Percentiles rank a stretch among this genome's conserved stretches.
Conservation (phyloP, 2,888 invertebrate genomes). For the Andrena haemorrhoa region DNA sequence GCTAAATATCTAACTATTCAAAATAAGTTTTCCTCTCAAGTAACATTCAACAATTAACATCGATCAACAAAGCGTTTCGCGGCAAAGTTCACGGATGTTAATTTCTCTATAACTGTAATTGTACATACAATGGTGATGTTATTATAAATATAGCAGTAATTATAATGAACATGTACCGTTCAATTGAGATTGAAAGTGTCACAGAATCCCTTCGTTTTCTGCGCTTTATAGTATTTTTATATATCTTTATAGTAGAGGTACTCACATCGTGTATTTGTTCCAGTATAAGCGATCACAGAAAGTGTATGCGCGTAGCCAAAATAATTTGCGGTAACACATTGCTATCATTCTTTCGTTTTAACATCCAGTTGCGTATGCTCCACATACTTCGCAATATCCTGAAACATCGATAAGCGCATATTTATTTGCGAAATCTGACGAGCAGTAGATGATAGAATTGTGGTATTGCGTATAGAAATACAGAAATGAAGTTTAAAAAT, state of each 20-base stretch:
- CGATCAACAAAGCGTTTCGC: slow-evolving; percentile 50
- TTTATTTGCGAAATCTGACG: neutral
- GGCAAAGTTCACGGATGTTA: slow-evolving; percentile 45
- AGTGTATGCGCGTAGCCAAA: slow-evolving; percentile 40
- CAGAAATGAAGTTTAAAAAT: neutral
- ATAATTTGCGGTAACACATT: slow-evolving; percentile 45
- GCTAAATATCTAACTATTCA: slow-evolving; percentile 75
- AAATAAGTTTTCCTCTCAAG: slow-evolving; percentile 51
- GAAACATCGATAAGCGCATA: slow-evolving; percentile 12
- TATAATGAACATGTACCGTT: slow-evolving; percentile 37
- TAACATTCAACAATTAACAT: slow-evolving; percentile 67
- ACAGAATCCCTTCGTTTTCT: slow-evolving; percentile 29
- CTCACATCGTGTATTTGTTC: slow-evolving; percentile 54
- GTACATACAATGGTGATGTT: slow-evolving; percentile 29
- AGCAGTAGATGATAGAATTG: slow-evolving; percentile 1
- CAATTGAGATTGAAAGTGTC: slow-evolving; percentile 56
- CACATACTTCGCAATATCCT: slow-evolving; percentile 76
- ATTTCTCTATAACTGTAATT: slow-evolving; percentile 41
- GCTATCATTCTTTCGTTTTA: slow-evolving; percentile 51
- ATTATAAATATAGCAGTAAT: slow-evolving; percentile 47
- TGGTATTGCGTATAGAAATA: neutral
- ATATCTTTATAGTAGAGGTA: slow-evolving; percentile 49
- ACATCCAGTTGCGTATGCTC: slow-evolving; percentile 53
- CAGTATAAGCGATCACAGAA: slow-evolving; percentile 60
- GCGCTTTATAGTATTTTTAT: slow-evolving; percentile 40